phyloP scores from a whole-genome alignment of 1,140 invertebrate genomes.

The Geopemphigus sp. region DNA sequence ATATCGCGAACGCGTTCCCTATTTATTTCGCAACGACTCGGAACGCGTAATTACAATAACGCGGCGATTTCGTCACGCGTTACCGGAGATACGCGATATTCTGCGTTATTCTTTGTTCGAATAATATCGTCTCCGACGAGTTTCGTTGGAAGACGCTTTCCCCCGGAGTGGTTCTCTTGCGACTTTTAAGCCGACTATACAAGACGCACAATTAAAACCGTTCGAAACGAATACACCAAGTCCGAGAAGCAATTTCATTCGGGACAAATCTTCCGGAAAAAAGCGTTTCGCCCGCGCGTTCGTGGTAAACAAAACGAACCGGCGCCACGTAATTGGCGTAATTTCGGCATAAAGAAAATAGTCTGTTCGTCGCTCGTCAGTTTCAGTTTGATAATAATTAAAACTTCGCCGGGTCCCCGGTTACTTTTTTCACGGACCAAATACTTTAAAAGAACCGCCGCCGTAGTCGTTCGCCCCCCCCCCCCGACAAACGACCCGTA shows the following conservation, averaged over 20 bases:
- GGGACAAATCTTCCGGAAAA: background rate
- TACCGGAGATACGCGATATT: too few relatives aligned
- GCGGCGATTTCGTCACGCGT: too few relatives aligned
- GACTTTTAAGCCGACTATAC: background rate
- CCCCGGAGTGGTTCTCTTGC: too few relatives aligned
- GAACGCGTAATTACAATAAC: too few relatives aligned
- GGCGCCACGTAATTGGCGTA: constrained; percentile 16
- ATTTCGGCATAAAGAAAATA: constrained; percentile 40
- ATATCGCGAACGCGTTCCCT: too few relatives aligned
- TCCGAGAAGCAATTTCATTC: background rate
- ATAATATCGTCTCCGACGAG: too few relatives aligned
- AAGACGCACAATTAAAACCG: constrained; percentile 16
- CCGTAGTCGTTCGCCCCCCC: background rate
- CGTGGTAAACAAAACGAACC: background rate
- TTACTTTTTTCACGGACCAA: constrained; percentile 36
- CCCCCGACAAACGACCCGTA: constrained; percentile 12
- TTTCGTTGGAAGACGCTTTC: too few relatives aligned
- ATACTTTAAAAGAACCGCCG: constrained; percentile 33
- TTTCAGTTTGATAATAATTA: constrained; percentile 45
- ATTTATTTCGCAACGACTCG: too few relatives aligned
- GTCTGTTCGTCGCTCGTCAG: constrained; percentile 41
- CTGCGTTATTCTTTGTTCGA: too few relatives aligned
- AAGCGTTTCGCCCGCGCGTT: background rate
- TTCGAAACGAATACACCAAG: constrained; percentile 4
- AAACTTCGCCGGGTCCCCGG: constrained; percentile 12